Conservation (phyloP, 1,140 invertebrate genomes). For the Battus philenor region DNA sequence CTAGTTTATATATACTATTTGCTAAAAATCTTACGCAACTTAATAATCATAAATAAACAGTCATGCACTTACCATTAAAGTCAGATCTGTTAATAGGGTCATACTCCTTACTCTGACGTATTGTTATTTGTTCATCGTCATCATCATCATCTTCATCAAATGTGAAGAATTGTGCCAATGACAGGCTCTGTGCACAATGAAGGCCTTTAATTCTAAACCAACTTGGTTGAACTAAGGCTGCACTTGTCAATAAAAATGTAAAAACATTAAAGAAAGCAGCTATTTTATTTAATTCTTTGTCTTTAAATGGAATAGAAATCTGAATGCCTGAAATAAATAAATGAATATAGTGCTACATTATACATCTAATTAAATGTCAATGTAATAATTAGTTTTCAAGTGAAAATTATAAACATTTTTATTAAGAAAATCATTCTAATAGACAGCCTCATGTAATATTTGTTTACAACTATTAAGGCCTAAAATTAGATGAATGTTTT, state of each 20-base stretch:
- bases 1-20: no score
- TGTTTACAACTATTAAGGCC: no score
- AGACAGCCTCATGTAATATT: no score
- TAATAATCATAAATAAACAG: no score
- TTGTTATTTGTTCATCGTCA: constrained; percentile 39
- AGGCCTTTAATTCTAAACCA: constrained; percentile 75
- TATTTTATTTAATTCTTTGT: constrained; percentile 73
- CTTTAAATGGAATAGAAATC: constrained; percentile 57
- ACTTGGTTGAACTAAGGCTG: constrained; percentile 71
- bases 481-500: no score
- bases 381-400: no score
- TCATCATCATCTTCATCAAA: constrained; percentile 62
- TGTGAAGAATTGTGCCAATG: constrained; percentile 71
- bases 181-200: constrained; percentile 70
- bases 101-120: constrained; percentile 38
- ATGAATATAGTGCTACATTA: no score
- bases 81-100: constrained; percentile 40
- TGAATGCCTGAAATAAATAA: no score
- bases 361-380: no score
- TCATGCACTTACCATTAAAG: constrained; percentile 47
- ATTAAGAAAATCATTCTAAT: no score
- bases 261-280: constrained; percentile 75
- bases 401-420: no score
- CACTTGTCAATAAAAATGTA: constrained; percentile 72
- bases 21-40: no score